Conservation (phyloP, 2,888 invertebrate species). For the Xanthorhoe spadicearia region DNA sequence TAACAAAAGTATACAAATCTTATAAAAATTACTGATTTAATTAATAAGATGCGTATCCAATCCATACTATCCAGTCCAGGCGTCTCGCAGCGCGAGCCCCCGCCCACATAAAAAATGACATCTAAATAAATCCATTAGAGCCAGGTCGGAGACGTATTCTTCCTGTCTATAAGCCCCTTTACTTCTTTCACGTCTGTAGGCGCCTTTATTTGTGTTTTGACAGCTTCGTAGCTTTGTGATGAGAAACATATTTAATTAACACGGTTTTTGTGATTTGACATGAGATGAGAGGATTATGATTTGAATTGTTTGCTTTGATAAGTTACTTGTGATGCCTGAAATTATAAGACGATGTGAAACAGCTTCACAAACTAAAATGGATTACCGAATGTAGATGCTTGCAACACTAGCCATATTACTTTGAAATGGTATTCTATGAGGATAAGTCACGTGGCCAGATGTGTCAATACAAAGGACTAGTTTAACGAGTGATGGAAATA, state of each 20-base stretch:
- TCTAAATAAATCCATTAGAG: conserved; percentile 84
- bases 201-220: conserved; percentile 81
- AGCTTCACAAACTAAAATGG: too few species aligned
- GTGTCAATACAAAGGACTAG: too few species aligned
- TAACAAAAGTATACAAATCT: too few species aligned
- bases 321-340: not conserved
- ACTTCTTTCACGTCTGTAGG: conserved; percentile 71
- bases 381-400: too few species aligned
- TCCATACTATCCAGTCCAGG: conserved; percentile 68
- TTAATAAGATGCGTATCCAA: conserved; percentile 59
- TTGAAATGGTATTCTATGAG: too few species aligned
- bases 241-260: conserved; percentile 74
- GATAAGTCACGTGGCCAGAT: too few species aligned
- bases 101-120: conserved; percentile 85
- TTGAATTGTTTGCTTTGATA: conserved; percentile 19
- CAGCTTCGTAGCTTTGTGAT: conserved; percentile 67
- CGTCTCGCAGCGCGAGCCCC: conserved; percentile 74
- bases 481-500: too few species aligned
- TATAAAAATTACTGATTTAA: not conserved
- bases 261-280: conserved; percentile 33
- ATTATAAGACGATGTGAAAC: not conserved
- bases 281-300: conserved; percentile 27
- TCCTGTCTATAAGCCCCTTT: conserved; percentile 79
- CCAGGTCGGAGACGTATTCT: conserved; percentile 62
- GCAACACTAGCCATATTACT: too few species aligned